Evolutionary conservation across 2,888 invertebrate genomes (phyloP).

Genomic region (Callinectes sapidus): DNA sequence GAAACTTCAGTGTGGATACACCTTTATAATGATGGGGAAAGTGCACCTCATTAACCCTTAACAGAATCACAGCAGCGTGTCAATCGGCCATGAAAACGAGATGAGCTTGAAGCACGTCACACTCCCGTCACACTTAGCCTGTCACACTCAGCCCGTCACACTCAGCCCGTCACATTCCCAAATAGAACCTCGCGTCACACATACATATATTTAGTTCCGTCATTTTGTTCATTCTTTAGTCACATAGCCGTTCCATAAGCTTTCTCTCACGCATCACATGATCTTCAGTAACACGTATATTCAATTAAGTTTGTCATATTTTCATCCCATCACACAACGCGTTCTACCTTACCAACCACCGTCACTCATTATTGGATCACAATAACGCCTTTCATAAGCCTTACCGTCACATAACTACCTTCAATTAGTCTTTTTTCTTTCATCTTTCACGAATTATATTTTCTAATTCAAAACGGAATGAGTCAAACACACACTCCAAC

Average conservation of each 20-base stretch:
- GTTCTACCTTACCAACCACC: neutral
- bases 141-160: neutral
- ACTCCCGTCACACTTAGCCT: neutral
- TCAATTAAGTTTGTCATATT: neutral
- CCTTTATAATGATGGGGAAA: conserved; percentile 1
- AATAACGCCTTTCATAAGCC: neutral
- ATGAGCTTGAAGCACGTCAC: neutral
- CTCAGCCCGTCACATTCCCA: neutral
- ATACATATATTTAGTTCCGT: neutral
- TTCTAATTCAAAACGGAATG: neutral
- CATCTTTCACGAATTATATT: neutral
- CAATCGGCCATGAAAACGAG: neutral
- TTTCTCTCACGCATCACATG: neutral
- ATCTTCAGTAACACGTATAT: neutral
- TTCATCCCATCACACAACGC: neutral
- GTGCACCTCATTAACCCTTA: conserved; percentile 3
- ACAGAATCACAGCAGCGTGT: neutral
- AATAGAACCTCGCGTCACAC: neutral
- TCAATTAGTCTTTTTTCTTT: neutral
- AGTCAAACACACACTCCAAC: neutral
- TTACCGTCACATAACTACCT: neutral
- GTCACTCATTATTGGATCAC: neutral
- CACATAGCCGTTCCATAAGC: neutral
- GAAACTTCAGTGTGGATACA: neutral
- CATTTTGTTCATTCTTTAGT: neutral